A percentile compares a stretch with the other conserved stretches of the same genome.
These are phyloP conservation scores for Elmis aenea DNA, from an alignment of 2,888 invertebrate genomes.

Conservation along the genomic window DNA sequence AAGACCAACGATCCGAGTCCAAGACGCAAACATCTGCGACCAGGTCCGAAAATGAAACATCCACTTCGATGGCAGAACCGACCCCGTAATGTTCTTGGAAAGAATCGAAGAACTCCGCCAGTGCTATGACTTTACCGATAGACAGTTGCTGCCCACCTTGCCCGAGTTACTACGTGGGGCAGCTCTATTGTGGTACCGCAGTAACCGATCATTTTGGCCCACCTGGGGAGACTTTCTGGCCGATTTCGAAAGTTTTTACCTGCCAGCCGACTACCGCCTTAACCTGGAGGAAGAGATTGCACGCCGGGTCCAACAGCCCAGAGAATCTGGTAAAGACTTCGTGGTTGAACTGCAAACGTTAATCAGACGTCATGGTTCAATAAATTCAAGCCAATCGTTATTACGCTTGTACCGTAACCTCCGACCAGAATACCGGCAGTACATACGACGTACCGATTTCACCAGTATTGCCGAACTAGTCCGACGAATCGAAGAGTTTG, in stretches of 20 bases:
- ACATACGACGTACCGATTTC: no score
- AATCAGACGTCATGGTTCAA: slow-evolving; percentile 6
- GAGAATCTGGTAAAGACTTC: slow-evolving; percentile 3
- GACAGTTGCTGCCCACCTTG: slow-evolving; percentile 2
- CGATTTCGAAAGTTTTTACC: background rate
- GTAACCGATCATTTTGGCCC: slow-evolving; percentile 2
- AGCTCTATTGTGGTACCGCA: slow-evolving; percentile 9
- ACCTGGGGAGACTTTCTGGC: slow-evolving; percentile 3
- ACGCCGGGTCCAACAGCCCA: background rate
- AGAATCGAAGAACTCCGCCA: slow-evolving; percentile 1
- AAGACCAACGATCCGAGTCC: no score
- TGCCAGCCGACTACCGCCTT: background rate
- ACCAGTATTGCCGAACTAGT: no score
- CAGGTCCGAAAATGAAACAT: no score
- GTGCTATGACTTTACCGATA: slow-evolving; percentile 1
- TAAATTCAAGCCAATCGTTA: background rate
- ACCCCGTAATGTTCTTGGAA: slow-evolving; percentile 8
- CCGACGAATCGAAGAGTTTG: no score
- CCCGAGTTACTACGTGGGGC: slow-evolving; percentile 7
- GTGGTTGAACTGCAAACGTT: slow-evolving; percentile 9
- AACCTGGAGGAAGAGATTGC: slow-evolving; percentile 1
- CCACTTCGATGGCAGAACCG: slow-evolving; percentile 10
- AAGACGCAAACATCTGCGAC: no score
- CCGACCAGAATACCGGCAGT: slow-evolving; percentile 5
- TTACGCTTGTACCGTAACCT: slow-evolving; percentile 3